Conservation (phyloP, 2,888 invertebrate genomes). For the Cheiracanthium punctorium region DNA sequence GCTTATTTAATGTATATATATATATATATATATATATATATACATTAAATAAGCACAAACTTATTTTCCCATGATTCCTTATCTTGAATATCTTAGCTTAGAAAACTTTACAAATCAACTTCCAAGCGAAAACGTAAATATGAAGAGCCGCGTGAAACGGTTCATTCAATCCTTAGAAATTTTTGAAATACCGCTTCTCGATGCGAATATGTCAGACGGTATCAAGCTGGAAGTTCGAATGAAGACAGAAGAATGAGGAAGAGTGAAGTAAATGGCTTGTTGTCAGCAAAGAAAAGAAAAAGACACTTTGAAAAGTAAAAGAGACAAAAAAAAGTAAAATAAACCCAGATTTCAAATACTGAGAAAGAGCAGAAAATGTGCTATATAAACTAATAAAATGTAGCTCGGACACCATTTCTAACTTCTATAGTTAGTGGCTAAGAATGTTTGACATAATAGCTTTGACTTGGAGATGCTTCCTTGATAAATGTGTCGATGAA, state of each 20-base stretch:
- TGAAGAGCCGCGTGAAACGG: neutral
- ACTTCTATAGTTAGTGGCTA: slow-evolving; percentile 52
- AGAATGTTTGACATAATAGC: slow-evolving; percentile 66
- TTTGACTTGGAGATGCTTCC: neutral
- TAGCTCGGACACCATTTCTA: slow-evolving; percentile 55
- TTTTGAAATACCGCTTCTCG: neutral
- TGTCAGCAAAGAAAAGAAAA: too few relatives aligned
- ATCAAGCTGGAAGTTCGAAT: neutral
- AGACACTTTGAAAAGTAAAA: too few relatives aligned
- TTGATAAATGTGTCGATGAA: neutral
- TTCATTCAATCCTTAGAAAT: neutral
- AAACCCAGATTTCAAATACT: neutral
- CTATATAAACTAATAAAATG: slow-evolving; percentile 67
- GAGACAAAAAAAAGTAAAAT: too few relatives aligned
- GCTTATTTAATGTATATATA: too few relatives aligned
- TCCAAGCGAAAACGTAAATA: too few relatives aligned
- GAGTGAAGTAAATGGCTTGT: too few relatives aligned
- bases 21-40: too few relatives aligned
- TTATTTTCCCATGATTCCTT: too few relatives aligned
- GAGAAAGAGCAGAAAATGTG: slow-evolving; percentile 58
- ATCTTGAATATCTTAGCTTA: too few relatives aligned
- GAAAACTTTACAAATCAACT: too few relatives aligned
- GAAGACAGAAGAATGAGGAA: too few relatives aligned
- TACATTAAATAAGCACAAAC: too few relatives aligned
- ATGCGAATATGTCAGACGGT: neutral